phyloP scores from a whole-genome alignment of 2,113 vertebrate species.

The Raphicerus campestris region DNA sequence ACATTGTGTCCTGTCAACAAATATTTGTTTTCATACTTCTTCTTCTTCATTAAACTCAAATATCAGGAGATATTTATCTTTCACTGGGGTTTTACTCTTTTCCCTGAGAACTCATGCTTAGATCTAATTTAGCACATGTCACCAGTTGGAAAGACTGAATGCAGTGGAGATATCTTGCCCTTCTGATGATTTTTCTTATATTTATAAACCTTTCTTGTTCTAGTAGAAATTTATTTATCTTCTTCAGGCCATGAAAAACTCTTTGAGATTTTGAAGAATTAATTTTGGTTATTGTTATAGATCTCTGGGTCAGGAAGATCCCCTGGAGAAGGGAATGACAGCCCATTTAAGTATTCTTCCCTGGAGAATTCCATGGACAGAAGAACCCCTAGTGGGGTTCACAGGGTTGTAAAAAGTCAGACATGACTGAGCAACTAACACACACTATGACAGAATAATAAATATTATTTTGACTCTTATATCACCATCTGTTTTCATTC shows the following conservation, averaged over 20 bases:
- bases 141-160: neutral
- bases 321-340: neutral
- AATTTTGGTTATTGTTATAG: slow-evolving; percentile 12
- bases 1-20: neutral
- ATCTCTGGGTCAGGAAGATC: neutral
- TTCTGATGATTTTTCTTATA: slow-evolving; percentile 3
- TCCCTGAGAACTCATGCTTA: neutral
- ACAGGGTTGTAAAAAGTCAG: neutral
- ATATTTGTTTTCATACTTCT: neutral
- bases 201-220: neutral
- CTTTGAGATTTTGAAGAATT: slow-evolving; percentile 7
- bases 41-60: slow-evolving; percentile 1
- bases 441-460: neutral
- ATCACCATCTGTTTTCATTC: neutral
- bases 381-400: neutral
- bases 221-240: slow-evolving; percentile 14
- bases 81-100: neutral
- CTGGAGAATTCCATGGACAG: neutral
- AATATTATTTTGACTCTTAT: neutral
- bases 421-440: neutral
- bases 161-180: neutral
- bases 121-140: neutral
- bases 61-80: neutral
- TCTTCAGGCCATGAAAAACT: neutral
- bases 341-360: neutral